Evolutionary conservation across 2,113 vertebrate genomes (phyloP), one percentile per base, ranked within the genome.

Genomic region (Hippocampus abdominalis): DNA sequence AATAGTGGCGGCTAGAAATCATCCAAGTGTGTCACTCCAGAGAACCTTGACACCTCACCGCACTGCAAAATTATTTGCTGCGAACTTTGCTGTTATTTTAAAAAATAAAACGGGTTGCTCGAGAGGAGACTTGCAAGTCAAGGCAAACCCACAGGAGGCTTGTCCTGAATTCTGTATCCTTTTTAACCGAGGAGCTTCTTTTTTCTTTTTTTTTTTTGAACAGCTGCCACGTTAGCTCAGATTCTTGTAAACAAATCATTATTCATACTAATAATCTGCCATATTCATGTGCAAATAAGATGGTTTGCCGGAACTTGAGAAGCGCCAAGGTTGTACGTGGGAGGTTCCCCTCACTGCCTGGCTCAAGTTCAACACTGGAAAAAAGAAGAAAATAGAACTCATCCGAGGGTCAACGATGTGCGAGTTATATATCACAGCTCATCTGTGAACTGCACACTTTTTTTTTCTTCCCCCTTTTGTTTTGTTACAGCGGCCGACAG

Each of bases 241-340:
- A 88, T 86, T 82, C 86, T 89, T 64, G 89, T 92, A 91, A 92
- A 92, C 92, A 93, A 91, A 91, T 92, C 86, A 91, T 91, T 90
- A 93, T 92, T 91, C 88, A 89, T 86, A 91, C 91, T 90, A 91
- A 92, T 91, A 88, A 90, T 91, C 87, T 90, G 85, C 85, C 82
- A 86, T 85, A 90, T 93, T 91, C 84, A 88, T 89, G 89, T 85
- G 89, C 86, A 84, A 89, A 90, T 90, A 90, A 80, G 87, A 86
- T 85, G 77, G 78, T 76, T 84, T 83, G 78, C 87, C 84, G 86
- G 82, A 88, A 81, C 87, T 80, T 86, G 60, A 85, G 84, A 81
- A 78, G 87, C 87, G 90, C 83, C 89, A 88, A 91, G 85, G 89
- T 88, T 91, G 88, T 83, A 88, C 84, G 88, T 89, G 79, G 85